Conservation (phyloP, 2,113 vertebrate species). For the Australoheros scitulus region DNA sequence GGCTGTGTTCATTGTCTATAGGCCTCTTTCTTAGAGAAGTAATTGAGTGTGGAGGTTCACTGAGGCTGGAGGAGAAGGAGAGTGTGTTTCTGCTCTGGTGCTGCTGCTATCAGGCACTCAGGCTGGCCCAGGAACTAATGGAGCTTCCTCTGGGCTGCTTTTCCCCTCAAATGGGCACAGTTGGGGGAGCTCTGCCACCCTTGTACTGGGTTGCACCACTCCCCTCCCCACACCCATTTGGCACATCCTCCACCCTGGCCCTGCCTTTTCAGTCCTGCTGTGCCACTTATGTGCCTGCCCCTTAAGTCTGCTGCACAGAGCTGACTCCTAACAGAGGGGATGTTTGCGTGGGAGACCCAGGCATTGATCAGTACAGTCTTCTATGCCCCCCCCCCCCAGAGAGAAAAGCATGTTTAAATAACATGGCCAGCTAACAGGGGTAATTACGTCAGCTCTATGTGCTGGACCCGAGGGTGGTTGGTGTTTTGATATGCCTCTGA, state of each 20-base stretch:
- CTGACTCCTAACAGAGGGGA: slow-evolving; percentile 27
- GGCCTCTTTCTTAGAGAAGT: slow-evolving; percentile 50
- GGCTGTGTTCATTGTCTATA: slow-evolving; percentile 55
- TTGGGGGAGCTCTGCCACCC: slow-evolving; percentile 82
- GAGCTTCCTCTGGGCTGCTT: slow-evolving; percentile 80
- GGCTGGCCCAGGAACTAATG: slow-evolving; percentile 79
- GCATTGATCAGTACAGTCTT: slow-evolving; percentile 45
- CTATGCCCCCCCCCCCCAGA: slow-evolving; percentile 8
- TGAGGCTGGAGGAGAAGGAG: slow-evolving; percentile 37
- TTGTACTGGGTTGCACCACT: slow-evolving; percentile 28
- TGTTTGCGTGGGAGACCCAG: slow-evolving; percentile 33
- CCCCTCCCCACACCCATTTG: slow-evolving; percentile 35
- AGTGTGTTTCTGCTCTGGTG: slow-evolving; percentile 62
- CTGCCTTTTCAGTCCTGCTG: slow-evolving; percentile 40
- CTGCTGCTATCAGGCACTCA: slow-evolving; percentile 57
- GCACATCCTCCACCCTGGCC: slow-evolving; percentile 50
- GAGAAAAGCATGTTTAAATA: slow-evolving; percentile 63
- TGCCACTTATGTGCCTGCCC: slow-evolving; percentile 56
- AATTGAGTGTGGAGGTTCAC: slow-evolving; percentile 58
- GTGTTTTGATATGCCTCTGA: slow-evolving; percentile 67
- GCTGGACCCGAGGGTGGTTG: slow-evolving; percentile 46
- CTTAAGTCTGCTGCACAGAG: slow-evolving; percentile 17
- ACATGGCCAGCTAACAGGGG: slow-evolving; percentile 64
- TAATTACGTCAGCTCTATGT: slow-evolving; percentile 52
- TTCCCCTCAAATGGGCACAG: slow-evolving; percentile 86